Percentiles rank a stretch among this genome's conserved stretches.
Conservation (phyloP, 2,113 vertebrate species). For the Muntiacus reevesi region DNA sequence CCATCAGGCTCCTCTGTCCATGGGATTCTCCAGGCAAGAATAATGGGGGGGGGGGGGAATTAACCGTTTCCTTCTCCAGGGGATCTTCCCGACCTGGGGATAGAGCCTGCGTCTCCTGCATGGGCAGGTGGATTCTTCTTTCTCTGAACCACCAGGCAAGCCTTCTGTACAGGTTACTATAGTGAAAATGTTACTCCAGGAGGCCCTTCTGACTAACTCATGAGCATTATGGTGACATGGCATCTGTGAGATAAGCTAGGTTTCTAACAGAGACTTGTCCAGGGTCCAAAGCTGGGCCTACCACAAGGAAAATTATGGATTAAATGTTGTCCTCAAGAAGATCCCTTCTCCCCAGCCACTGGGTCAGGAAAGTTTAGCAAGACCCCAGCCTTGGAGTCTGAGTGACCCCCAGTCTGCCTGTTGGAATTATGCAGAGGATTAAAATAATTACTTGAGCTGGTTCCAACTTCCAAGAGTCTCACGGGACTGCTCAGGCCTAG, state of each 20-base stretch:
- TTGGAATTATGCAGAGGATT: not conserved
- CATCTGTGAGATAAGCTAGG: not conserved
- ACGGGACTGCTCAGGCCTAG: fast-evolving
- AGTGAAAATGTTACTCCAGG: too few species aligned
- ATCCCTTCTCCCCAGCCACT: not conserved
- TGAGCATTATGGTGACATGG: not conserved
- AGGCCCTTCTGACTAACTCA: not conserved
- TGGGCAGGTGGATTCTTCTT: not conserved
- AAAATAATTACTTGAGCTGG: not conserved
- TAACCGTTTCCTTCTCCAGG: not conserved
- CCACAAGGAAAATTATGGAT: not conserved
- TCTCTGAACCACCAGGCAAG: not conserved
- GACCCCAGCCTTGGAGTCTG: not conserved
- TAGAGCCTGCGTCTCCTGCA: not conserved
- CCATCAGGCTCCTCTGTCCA: not conserved
- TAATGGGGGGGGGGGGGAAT: not conserved
- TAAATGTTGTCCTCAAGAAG: not conserved
- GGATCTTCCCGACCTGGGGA: not conserved
- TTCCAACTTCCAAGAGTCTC: not conserved
- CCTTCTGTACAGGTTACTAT: not conserved
- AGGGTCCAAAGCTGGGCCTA: not conserved
- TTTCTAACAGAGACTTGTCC: not conserved
- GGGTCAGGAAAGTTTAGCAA: not conserved
- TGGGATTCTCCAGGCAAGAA: not conserved
- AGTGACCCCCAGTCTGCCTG: not conserved